Evolutionary conservation across 2,797 vertebrate genomes (phyloP).

Genomic region (Nyctalus aviator): DNA sequence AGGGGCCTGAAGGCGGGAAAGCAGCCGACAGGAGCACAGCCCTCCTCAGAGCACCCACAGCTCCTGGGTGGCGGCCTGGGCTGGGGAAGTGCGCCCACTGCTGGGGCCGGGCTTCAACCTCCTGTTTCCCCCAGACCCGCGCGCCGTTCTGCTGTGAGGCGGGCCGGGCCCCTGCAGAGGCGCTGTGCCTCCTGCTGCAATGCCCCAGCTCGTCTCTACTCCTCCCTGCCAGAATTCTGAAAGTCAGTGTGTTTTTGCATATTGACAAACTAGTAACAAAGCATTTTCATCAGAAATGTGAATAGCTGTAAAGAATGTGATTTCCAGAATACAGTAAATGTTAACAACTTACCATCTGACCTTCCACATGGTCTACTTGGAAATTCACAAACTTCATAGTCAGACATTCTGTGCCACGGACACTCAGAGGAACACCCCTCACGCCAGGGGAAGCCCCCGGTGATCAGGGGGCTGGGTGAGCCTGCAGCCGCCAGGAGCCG

Average conservation of each 20-base stretch:
- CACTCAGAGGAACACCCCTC: not conserved
- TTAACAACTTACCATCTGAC: not conserved
- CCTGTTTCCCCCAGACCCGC: no score
- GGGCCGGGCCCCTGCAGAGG: not conserved
- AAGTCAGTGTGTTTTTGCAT: not conserved
- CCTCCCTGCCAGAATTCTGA: not conserved
- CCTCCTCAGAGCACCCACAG: not conserved
- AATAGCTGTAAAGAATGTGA: not conserved
- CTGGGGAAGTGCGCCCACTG: not conserved
- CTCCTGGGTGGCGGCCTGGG: rapidly evolving
- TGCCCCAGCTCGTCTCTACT: not conserved
- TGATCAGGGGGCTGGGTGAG: not conserved
- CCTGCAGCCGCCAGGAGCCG: not conserved
- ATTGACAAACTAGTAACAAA: not conserved
- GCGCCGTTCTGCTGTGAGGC: no score
- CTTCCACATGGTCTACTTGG: not conserved
- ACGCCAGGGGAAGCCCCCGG: no score
- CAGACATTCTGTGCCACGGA: not conserved
- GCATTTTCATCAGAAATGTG: no score
- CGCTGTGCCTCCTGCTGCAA: not conserved
- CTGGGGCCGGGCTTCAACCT: no score
- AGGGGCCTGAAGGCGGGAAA: no score
- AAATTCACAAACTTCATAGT: not conserved
- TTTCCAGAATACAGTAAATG: not conserved
- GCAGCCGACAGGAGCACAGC: no score